Evolutionary conservation across 1,140 invertebrate genomes (phyloP).

Genomic region (Penaeus japonicus): DNA sequence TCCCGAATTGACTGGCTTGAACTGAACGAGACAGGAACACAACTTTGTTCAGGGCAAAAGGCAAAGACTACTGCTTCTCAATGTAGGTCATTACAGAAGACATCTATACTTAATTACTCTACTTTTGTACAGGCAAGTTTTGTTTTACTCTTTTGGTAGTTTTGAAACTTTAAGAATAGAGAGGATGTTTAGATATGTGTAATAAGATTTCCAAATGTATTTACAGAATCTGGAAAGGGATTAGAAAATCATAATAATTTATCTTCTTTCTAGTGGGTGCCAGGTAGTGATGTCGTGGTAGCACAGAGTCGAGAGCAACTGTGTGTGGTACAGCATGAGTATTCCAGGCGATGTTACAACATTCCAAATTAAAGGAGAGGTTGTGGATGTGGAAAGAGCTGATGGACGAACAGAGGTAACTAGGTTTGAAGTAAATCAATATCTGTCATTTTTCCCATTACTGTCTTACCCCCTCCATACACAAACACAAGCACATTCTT

Average conservation of each 20-base stretch:
- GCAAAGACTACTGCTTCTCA: constrained; percentile 70
- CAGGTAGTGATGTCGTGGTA: constrained; percentile 95
- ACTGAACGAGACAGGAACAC: constrained; percentile 91
- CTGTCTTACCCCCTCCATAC: too few relatives aligned
- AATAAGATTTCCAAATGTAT: too few relatives aligned
- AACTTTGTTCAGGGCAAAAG: constrained; percentile 84
- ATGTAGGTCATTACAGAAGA: constrained; percentile 73
- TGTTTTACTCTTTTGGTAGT: neutral
- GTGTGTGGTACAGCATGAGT: constrained; percentile 97
- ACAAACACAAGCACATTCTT: too few relatives aligned
- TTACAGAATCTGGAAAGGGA: too few relatives aligned
- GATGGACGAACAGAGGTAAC: constrained; percentile 72
- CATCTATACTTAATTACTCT: constrained; percentile 68
- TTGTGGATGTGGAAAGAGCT: constrained; percentile 80
- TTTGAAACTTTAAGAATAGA: too few relatives aligned
- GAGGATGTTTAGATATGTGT: too few relatives aligned
- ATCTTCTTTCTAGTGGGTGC: constrained; percentile 78
- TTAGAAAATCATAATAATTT: neutral
- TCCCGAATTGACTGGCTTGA: constrained; percentile 97
- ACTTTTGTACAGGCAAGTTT: constrained; percentile 65
- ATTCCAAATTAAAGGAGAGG: constrained; percentile 82
- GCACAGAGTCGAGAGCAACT: constrained; percentile 88
- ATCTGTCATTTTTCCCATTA: too few relatives aligned
- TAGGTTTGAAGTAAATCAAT: neutral
- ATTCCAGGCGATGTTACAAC: constrained; percentile 82